Conservation (phyloP, 2,888 invertebrate species). For the Julus scanicus region DNA sequence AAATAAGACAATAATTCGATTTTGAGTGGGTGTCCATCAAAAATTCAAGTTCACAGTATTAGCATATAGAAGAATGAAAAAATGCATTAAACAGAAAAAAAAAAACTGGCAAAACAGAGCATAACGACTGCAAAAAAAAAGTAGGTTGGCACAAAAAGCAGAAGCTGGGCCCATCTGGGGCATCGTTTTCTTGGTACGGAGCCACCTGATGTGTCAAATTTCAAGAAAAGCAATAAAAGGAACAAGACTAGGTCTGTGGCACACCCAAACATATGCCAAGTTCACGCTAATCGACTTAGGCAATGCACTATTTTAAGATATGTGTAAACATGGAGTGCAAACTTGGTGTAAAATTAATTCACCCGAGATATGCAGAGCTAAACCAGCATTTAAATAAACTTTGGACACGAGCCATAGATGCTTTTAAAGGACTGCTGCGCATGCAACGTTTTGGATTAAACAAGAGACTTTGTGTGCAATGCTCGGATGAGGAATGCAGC, state of each 20-base stretch:
- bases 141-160: not conserved
- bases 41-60: too few relatives aligned
- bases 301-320: not conserved
- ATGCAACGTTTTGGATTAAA: not conserved
- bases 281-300: not conserved
- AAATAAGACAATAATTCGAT: too few relatives aligned
- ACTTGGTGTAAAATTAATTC: not conserved
- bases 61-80: not conserved
- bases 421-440: not conserved
- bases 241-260: not conserved
- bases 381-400: not conserved
- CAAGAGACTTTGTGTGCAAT: not conserved
- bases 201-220: not conserved
- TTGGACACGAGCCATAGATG: not conserved
- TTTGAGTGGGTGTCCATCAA: too few relatives aligned
- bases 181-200: not conserved
- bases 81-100: constrained; percentile 6
- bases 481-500: not conserved
- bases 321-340: not conserved
- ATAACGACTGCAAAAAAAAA: not conserved
- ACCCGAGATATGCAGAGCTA: not conserved
- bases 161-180: not conserved
- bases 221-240: not conserved
- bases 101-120: not conserved
- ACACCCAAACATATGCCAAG: not conserved